Evolutionary conservation across 2,113 vertebrate genomes (phyloP), one percentile per base, ranked within the genome.

Genomic region (Ictalurus punctatus): DNA sequence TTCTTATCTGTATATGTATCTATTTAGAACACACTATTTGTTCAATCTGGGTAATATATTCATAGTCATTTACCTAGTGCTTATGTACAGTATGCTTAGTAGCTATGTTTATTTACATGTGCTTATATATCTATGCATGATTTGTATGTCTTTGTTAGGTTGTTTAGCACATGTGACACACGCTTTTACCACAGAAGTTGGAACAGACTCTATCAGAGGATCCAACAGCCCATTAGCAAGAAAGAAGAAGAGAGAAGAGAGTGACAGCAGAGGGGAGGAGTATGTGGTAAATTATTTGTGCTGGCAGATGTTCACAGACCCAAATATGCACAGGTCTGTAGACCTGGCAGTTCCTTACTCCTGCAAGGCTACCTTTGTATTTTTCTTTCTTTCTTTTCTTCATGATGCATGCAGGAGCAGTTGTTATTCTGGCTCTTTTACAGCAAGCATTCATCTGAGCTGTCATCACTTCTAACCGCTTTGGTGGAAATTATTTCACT

Each of bases 261-360:
- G 83, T n/a, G 86, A 54, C 12, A 25, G 84, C 74, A 82, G 56
- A 52, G 76, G 81, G n/a, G 80, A 44, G 83, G 25, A 25, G 82
- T 74, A 48, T 56, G 69, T 76, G 81, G 85, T 96, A 91, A 97
- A 96, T 96, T 96, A 95, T 96, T 95, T 94, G 95, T 92, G 90
- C 94, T 95, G 94, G 96, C 96, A 96, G 95, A 95, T 96, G 95
- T 96, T 96, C 95, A 95, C 93, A 95, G 91, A 94, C 95, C 96
- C 96, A 96, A 96, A 96, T 97, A 96, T 96, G 96, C 96, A 97
- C 95, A 96, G 96, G 95, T 96, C 95, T 95, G 96, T 93, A 90
- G 94, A 94, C 92, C 94, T 96, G 93, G 93, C 92, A 96, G 96
- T 59, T 88, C 89, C 94, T 92, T 37, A 67, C 94, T 93, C 93